Evolutionary conservation across 1,140 invertebrate genomes (phyloP), one percentile per base, ranked within the genome.

Genomic region (roundworm (Caenorhabditis elegans)): DNA sequence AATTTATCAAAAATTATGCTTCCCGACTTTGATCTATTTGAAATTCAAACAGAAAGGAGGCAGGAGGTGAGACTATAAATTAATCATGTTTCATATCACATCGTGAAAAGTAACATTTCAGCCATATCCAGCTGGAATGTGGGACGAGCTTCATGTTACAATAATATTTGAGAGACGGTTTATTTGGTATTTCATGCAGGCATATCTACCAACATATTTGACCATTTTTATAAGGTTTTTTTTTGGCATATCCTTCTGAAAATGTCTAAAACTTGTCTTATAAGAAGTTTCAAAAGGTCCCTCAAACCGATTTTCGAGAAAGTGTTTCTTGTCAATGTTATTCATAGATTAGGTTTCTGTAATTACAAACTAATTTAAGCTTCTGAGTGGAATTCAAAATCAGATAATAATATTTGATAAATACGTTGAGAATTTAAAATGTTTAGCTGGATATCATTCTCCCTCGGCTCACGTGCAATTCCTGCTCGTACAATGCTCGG

Each of bases 401-500:
- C n/a, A n/a, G n/a, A n/a, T n/a, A n/a, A n/a, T n/a, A n/a, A n/a
- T n/a, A n/a, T n/a, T n/a, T n/a, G n/a, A n/a, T n/a, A n/a, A n/a
- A n/a, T n/a, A n/a, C n/a, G n/a, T 36, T 39, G 0, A 48, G 26
- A 79, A 55, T 19, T 34, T 51, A 13, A 22, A 8, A 39, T 76
- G 75, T 83, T 53, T 48, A 88, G 86, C 78, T 89, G 88, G 88
- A 84, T 89, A 11, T 89, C 88, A 1, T 89, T 89, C 65, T 78
- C 86, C 49, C 84, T 89, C 24, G 88, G 89, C 11, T 36, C 86
- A 2, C 85, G 82, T 48, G 88, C 88, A 11, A 90, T 89, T 46
- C 88, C 88, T 8, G 88, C 88, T 3, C 65, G 88, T 43, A 89
- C 88, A 13, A 89, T 90, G 89, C 83, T 89, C 8, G 89, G 89